Conservation (phyloP, 2,888 invertebrate species). For the Adela reaumurella region DNA sequence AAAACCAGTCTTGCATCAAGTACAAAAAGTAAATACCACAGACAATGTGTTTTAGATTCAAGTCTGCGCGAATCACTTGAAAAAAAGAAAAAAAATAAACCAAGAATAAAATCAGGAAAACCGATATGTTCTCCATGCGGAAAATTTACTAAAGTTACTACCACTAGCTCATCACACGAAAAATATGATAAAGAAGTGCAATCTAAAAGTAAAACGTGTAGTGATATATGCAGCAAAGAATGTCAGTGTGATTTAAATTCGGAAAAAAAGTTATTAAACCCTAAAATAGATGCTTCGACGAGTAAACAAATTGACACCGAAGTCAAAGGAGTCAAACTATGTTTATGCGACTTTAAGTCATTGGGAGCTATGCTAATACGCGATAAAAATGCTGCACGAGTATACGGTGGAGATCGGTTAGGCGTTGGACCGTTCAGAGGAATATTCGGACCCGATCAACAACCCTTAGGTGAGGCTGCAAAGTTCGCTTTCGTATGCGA, state of each 20-base stretch:
- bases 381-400: neutral
- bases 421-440: too few relatives aligned
- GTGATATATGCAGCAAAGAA: too few relatives aligned
- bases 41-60: neutral
- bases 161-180: neutral
- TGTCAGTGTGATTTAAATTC: too few relatives aligned
- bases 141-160: too few relatives aligned
- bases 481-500: too few relatives aligned
- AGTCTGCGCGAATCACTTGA: neutral
- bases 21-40: neutral
- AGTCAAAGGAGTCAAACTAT: too few relatives aligned
- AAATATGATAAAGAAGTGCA: constrained; percentile 17
- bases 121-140: neutral
- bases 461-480: too few relatives aligned
- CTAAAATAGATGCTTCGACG: constrained; percentile 16
- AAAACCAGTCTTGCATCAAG: neutral
- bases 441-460: too few relatives aligned
- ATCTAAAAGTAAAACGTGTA: constrained; percentile 10
- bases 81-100: neutral
- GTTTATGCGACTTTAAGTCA: constrained; percentile 28
- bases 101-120: neutral
- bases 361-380: constrained; percentile 33
- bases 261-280: too few relatives aligned
- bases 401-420: neutral
- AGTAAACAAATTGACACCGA: too few relatives aligned